phyloP scores from a whole-genome alignment of 2,888 invertebrate genomes.

The Boloria euphrosyne region DNA sequence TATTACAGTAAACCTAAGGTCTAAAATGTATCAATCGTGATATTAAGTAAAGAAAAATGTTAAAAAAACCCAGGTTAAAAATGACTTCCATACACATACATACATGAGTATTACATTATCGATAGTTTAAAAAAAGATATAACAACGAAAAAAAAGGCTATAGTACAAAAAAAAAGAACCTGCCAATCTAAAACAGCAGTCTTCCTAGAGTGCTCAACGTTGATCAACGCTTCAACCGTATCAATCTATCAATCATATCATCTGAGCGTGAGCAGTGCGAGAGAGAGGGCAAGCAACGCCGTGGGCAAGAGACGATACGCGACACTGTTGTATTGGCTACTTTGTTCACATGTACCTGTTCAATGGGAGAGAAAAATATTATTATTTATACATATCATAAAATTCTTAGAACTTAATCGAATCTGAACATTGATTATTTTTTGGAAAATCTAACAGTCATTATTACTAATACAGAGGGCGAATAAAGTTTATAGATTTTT shows the following conservation, averaged over 20 bases:
- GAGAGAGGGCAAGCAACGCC: conserved; percentile 39
- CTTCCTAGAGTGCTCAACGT: not conserved
- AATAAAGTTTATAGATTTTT: too few species aligned
- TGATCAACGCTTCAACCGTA: conserved; percentile 4
- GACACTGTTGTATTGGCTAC: conserved; percentile 71
- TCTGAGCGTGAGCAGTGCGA: conserved; percentile 37
- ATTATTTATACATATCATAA: not conserved
- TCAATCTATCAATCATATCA: conserved; percentile 39
- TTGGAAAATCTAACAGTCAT: too few species aligned
- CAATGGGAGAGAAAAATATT: conserved; percentile 6
- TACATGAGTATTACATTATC: not conserved
- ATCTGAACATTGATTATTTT: too few species aligned
- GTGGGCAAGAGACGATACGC: conserved; percentile 46
- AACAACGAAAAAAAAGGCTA: not conserved
- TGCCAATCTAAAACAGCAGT: conserved; percentile 13
- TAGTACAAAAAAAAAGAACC: not conserved
- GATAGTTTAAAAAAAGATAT: not conserved
- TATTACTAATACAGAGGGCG: too few species aligned
- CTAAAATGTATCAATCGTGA: too few species aligned
- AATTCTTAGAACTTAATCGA: too few species aligned
- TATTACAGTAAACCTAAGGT: too few species aligned
- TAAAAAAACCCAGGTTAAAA: too few species aligned
- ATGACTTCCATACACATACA: too few species aligned
- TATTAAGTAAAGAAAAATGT: too few species aligned
- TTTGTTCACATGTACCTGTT: conserved; percentile 78